A percentile compares a stretch with the other conserved stretches of the same genome.
phyloP scores from a whole-genome alignment of 2,888 invertebrate species.

The Seladonia tumulorum region DNA sequence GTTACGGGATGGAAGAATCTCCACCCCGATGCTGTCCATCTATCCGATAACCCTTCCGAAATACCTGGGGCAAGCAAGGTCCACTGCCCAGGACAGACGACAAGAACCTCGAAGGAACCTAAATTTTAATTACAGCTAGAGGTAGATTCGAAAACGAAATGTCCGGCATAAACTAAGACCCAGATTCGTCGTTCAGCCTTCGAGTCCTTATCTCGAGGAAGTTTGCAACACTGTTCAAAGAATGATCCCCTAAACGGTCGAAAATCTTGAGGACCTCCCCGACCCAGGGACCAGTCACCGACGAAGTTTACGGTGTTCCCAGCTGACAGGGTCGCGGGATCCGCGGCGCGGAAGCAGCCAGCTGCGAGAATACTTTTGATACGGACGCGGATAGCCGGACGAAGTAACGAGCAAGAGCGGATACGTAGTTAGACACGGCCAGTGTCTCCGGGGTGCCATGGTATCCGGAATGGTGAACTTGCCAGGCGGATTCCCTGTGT shows the following conservation, averaged over 20 bases:
- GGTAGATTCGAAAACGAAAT: neutral
- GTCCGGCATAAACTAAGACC: neutral
- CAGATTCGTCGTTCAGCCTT: neutral
- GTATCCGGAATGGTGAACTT: conserved; percentile 66
- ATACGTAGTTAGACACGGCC: conserved; percentile 60
- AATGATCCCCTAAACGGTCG: neutral
- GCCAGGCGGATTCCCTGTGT: conserved; percentile 58
- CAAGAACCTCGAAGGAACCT: too few species aligned
- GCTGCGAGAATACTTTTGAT: conserved; percentile 60
- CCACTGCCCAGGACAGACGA: neutral
- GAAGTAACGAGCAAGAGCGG: conserved; percentile 62
- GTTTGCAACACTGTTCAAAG: neutral
- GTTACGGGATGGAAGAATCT: conserved; percentile 27
- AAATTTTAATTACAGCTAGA: neutral
- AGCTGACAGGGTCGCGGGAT: neutral
- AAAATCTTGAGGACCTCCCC: neutral
- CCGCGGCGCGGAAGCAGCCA: neutral
- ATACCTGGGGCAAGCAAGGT: neutral
- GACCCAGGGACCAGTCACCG: neutral
- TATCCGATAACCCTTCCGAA: neutral
- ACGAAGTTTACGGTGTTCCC: conserved; percentile 10
- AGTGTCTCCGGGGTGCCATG: conserved; percentile 67
- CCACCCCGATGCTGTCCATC: neutral
- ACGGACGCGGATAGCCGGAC: conserved; percentile 59
- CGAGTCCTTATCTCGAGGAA: neutral